Evolutionary conservation across 2,888 invertebrate species (phyloP).

Genomic region (Xylota segnis): DNA sequence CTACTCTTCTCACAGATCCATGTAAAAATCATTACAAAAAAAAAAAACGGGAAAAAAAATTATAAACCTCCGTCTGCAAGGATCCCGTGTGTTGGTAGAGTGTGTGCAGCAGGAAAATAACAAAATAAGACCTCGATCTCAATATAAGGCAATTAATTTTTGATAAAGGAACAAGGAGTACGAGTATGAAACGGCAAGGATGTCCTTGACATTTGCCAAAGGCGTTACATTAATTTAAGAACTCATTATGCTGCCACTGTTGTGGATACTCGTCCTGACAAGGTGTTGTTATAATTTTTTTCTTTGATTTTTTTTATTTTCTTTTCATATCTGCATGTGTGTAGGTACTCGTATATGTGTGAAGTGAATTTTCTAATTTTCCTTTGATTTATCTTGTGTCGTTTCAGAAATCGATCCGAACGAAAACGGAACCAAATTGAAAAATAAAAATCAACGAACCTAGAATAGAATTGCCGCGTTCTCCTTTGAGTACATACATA

Average conservation of each 20-base stretch:
- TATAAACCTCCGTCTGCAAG: constrained; percentile 22
- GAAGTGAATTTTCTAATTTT: constrained; percentile 3
- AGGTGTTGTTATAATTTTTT: constrained; percentile 28
- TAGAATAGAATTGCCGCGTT: constrained; percentile 16
- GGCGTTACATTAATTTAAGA: constrained; percentile 67
- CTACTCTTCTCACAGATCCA: neutral
- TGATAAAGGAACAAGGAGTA: constrained; percentile 57
- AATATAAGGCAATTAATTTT: constrained; percentile 57
- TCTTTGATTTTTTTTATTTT: constrained; percentile 5
- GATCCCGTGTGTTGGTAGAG: neutral
- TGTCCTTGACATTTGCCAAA: constrained; percentile 61
- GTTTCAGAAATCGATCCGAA: constrained; percentile 74
- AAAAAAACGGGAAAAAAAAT: neutral
- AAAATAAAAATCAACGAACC: constrained; percentile 56
- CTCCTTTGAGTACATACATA: constrained; percentile 27
- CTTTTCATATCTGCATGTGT: constrained; percentile 13
- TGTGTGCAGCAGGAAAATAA: constrained; percentile 44
- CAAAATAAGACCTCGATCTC: constrained; percentile 57
- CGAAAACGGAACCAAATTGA: constrained; percentile 72
- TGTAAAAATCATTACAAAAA: constrained; percentile 39
- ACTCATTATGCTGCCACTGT: constrained; percentile 55
- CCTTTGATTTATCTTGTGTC: constrained; percentile 34
- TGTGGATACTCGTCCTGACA: constrained; percentile 31
- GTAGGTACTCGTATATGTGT: constrained; percentile 1
- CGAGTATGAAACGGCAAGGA: constrained; percentile 1